These are phyloP conservation scores for Zaprionus tsacasi DNA, from an alignment of 1,140 invertebrate genomes.

Conservation along the genomic window DNA sequence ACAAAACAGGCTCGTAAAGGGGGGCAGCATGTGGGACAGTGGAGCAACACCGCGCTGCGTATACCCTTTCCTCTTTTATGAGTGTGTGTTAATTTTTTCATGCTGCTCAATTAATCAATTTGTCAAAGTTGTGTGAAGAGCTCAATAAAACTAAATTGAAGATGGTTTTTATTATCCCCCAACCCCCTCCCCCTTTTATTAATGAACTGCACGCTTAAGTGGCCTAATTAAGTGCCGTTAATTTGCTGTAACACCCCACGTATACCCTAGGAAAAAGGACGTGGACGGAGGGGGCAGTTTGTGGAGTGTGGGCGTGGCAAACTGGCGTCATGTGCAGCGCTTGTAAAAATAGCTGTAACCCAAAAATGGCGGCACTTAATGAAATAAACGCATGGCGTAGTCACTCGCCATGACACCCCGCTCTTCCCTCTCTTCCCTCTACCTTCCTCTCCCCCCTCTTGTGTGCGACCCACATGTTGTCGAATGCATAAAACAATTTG, in stretches of 20 bases:
- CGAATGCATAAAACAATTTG: constrained; percentile 81
- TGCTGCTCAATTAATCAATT: neutral
- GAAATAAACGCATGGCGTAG: constrained; percentile 60
- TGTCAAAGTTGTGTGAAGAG: neutral
- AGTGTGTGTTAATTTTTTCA: neutral
- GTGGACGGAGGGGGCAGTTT: neutral
- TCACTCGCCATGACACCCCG: neutral
- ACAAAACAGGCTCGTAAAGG: constrained; percentile 45
- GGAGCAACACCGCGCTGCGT: constrained; percentile 8
- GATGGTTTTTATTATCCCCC: neutral
- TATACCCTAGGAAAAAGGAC: neutral
- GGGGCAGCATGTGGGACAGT: neutral
- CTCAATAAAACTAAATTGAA: neutral
- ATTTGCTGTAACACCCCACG: neutral
- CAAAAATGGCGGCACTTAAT: constrained; percentile 74
- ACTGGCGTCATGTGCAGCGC: constrained; percentile 37
- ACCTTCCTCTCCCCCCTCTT: neutral
- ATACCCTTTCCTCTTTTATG: neutral
- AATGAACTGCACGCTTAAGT: constrained; percentile 2
- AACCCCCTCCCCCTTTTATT: neutral
- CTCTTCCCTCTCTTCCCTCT: neutral
- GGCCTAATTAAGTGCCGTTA: constrained; percentile 5
- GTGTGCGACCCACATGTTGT: constrained; percentile 57
- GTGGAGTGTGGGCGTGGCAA: neutral
- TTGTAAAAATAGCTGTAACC: constrained; percentile 64